phyloP scores from a whole-genome alignment of 2,113 vertebrate species.

The Ellobius talpinus region DNA sequence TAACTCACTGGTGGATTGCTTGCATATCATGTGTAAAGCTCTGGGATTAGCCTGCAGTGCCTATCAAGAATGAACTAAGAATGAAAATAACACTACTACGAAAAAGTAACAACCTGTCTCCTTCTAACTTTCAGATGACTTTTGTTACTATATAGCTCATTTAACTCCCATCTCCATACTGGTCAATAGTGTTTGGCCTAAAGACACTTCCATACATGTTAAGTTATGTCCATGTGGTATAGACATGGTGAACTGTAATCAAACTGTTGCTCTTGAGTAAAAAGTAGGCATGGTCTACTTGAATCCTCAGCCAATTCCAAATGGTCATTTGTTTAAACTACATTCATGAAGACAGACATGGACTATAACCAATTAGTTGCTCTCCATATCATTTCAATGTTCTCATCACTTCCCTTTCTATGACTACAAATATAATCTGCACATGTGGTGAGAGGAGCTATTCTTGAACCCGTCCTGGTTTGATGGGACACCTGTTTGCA shows the following conservation, averaged over 20 bases:
- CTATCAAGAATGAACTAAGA: slow-evolving; percentile 1
- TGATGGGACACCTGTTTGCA: not conserved
- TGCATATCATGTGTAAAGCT: not conserved
- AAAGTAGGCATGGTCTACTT: not conserved
- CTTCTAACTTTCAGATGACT: not conserved
- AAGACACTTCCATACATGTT: not conserved
- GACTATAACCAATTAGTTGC: not conserved
- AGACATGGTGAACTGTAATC: not conserved
- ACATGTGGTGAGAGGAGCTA: not conserved
- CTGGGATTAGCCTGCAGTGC: not conserved
- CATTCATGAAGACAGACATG: not conserved
- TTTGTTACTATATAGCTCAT: not conserved
- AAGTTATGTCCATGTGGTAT: not conserved
- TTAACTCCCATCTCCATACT: not conserved
- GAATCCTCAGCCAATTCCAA: not conserved
- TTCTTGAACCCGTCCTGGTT: not conserved
- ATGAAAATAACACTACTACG: not conserved
- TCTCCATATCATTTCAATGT: not conserved
- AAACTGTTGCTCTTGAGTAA: not conserved
- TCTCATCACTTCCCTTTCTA: not conserved
- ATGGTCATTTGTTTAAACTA: not conserved
- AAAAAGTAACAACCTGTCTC: not conserved
- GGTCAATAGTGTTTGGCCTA: not conserved
- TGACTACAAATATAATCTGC: not conserved
- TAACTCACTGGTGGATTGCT: not conserved